phyloP scores from a whole-genome alignment of 2,888 invertebrate species.

The Melanophora roralis region DNA sequence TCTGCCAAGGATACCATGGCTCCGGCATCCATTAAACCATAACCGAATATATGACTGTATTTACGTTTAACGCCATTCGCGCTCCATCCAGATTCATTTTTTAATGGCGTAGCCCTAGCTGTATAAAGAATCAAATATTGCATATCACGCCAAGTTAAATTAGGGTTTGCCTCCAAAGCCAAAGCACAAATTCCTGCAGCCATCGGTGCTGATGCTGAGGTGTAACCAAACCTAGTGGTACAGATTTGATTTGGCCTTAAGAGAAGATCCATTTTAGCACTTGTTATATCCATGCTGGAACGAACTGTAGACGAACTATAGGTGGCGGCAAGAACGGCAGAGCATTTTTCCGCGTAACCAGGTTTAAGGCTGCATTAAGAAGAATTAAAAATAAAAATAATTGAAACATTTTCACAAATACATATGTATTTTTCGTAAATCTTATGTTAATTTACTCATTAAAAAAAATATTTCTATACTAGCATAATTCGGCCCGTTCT shows the following conservation, averaged over 20 bases:
- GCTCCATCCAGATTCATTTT: constrained; percentile 95
- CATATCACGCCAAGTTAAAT: constrained; percentile 98
- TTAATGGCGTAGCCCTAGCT: constrained; percentile 90
- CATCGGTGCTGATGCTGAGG: constrained; percentile 95
- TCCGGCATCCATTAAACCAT: constrained; percentile 98
- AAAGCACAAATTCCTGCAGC: constrained; percentile 96
- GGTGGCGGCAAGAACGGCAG: constrained; percentile 97
- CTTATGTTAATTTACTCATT: too few species aligned
- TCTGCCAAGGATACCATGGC: constrained; percentile 95
- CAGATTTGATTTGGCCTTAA: constrained; percentile 92
- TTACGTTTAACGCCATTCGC: constrained; percentile 94
- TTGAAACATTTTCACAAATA: too few species aligned
- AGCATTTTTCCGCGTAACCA: constrained; percentile 99
- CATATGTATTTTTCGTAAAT: too few species aligned
- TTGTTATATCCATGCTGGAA: constrained; percentile 93
- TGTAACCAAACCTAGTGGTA: constrained; percentile 94
- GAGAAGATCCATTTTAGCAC: constrained; percentile 94
- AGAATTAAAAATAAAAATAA: constrained; percentile 6
- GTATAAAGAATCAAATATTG: constrained; percentile 97
- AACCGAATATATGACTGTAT: constrained; percentile 98
- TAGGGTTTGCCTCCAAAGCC: constrained; percentile 94
- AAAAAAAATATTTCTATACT: too few species aligned
- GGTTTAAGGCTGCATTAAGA: constrained; percentile 85
- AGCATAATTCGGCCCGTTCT: too few species aligned
- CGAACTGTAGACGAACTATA: constrained; percentile 98